Evolutionary conservation across 2,888 invertebrate species (phyloP).

Genomic region (Molorchus minor): DNA sequence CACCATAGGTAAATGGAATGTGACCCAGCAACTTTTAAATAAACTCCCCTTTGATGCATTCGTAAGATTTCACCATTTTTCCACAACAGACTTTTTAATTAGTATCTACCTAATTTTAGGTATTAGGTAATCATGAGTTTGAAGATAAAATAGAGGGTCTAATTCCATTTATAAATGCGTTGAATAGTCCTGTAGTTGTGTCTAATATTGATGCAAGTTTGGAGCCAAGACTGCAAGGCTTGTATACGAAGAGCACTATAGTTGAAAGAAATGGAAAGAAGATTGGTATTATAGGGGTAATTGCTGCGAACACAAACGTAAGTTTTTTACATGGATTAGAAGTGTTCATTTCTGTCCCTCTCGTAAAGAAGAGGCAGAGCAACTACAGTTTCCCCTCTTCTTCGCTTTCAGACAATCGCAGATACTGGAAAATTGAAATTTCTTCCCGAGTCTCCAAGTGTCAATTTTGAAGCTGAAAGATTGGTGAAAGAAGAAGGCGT

Average conservation of each 20-base stretch:
- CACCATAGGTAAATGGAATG: constrained; percentile 76
- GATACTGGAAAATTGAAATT: constrained; percentile 74
- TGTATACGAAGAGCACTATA: constrained; percentile 72
- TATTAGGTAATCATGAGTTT: constrained; percentile 89
- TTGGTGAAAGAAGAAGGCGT: constrained; percentile 70
- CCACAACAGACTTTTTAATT: background rate
- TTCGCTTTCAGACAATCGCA: constrained; percentile 68
- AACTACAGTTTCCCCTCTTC: too few species aligned
- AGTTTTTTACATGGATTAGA: constrained; percentile 36
- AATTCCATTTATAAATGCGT: constrained; percentile 72
- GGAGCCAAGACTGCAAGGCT: constrained; percentile 72
- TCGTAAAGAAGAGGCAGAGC: too few species aligned
- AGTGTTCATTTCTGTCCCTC: background rate
- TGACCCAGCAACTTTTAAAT: constrained; percentile 80
- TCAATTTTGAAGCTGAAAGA: constrained; percentile 73
- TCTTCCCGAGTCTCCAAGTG: constrained; percentile 72
- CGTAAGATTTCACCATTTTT: constrained; percentile 68
- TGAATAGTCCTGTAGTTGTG: constrained; percentile 75
- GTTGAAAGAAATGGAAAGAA: constrained; percentile 70
- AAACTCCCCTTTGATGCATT: constrained; percentile 79
- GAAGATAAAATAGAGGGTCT: constrained; percentile 79
- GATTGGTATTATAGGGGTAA: constrained; percentile 84
- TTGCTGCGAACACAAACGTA: constrained; percentile 74
- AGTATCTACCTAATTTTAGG: constrained; percentile 65
- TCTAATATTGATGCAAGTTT: constrained; percentile 77